Conservation (phyloP, 2,888 invertebrate genomes). For the Epiblema foenella region DNA sequence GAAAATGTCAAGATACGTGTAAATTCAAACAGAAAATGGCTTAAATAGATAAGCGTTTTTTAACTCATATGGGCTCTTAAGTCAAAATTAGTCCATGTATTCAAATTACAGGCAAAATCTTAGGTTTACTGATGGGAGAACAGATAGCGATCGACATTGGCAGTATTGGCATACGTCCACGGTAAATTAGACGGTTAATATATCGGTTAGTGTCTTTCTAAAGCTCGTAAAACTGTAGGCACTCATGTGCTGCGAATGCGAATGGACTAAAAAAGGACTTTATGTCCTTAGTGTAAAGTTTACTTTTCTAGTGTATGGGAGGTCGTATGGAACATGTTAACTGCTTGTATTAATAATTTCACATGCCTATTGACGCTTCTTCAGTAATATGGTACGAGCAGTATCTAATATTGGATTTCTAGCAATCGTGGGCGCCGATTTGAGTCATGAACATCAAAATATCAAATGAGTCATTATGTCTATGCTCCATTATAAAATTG, state of each 20-base stretch:
- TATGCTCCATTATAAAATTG: too few species aligned
- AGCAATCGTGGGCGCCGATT: background rate
- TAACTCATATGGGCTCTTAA: too few species aligned
- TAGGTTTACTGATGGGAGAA: conserved; percentile 7
- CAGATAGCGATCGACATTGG: conserved; percentile 21
- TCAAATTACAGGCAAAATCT: conserved; percentile 25
- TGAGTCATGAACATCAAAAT: background rate
- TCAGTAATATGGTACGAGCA: background rate
- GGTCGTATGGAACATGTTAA: background rate
- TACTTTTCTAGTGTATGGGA: background rate
- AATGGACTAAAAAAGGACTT: background rate
- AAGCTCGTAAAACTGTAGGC: background rate
- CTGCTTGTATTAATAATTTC: background rate
- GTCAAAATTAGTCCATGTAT: conserved; percentile 11
- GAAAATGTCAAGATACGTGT: too few species aligned
- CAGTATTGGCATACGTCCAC: conserved; percentile 30
- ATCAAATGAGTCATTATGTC: background rate
- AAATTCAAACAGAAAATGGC: too few species aligned
- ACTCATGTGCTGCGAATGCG: background rate
- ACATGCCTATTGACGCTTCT: background rate
- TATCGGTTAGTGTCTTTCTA: background rate
- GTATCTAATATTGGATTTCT: background rate
- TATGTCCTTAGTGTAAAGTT: background rate
- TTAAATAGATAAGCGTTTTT: too few species aligned
- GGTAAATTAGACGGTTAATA: conserved; percentile 18